Percentiles rank a stretch among this genome's conserved stretches.
phyloP scores from a whole-genome alignment of 2,113 vertebrate genomes.

The Onychostruthus taczanowskii region DNA sequence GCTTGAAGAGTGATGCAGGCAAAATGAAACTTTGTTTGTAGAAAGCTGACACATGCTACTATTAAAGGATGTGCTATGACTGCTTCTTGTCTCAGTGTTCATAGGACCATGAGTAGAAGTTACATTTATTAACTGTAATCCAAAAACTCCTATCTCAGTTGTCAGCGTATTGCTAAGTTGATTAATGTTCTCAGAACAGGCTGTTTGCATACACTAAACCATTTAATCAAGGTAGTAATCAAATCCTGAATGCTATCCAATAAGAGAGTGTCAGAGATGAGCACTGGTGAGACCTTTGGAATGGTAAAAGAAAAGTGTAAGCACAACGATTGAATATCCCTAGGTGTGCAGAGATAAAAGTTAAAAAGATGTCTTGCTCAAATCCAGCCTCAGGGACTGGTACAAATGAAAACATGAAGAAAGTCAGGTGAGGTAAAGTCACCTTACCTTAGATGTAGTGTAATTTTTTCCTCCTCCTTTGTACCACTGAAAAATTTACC shows the following conservation, averaged over 20 bases:
- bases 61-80: neutral
- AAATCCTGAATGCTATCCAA: neutral
- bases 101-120: neutral
- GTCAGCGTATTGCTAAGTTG: neutral
- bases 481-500: neutral
- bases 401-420: neutral
- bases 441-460: neutral
- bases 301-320: neutral
- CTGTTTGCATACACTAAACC: neutral
- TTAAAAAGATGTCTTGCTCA: neutral
- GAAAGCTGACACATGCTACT: neutral
- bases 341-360: neutral
- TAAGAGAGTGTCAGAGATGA: neutral
- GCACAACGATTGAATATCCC: accelerated
- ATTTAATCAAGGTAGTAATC: neutral
- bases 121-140: neutral
- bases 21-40: neutral
- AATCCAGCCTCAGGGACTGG: neutral
- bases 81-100: neutral
- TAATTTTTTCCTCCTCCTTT: neutral
- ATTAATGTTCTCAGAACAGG: neutral
- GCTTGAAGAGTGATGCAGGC: neutral
- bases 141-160: neutral
- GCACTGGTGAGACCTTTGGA: neutral
- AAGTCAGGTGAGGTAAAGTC: neutral